phyloP scores from a whole-genome alignment of 2,113 vertebrate species.

The Colinus virginianus region DNA sequence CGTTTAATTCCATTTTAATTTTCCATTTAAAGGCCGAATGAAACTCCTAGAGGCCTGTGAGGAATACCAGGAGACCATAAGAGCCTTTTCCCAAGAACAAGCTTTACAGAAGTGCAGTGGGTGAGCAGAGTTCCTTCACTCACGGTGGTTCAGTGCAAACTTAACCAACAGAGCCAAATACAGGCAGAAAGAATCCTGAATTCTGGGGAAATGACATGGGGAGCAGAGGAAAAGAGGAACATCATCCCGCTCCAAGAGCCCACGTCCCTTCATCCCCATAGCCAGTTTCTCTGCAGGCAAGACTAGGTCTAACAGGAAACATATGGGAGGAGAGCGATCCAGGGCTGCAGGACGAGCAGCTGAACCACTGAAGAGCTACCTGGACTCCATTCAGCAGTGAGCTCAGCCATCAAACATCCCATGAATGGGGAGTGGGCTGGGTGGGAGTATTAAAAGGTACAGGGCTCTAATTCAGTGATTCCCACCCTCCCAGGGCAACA shows the following conservation, averaged over 20 bases:
- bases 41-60: not conserved
- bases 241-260: not conserved
- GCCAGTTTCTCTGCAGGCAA: not conserved
- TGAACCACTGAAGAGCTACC: slow-evolving; percentile 7
- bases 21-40: not conserved
- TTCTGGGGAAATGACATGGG: not conserved
- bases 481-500: slow-evolving; percentile 32
- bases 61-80: not conserved
- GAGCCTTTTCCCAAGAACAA: not conserved
- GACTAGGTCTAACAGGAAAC: slow-evolving; percentile 6
- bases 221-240: not conserved
- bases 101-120: not conserved
- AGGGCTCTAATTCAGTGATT: slow-evolving; percentile 9
- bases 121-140: not conserved
- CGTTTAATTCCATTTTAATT: not conserved
- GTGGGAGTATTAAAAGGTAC: slow-evolving; percentile 20
- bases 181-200: not conserved
- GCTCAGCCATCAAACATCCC: slow-evolving; percentile 44
- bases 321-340: not conserved
- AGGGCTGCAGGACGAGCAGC: not conserved
- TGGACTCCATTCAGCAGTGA: slow-evolving; percentile 66
- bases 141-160: not conserved
- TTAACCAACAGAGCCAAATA: not conserved
- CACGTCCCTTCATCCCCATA: not conserved
- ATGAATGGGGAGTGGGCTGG: slow-evolving; percentile 56